Evolutionary conservation across 2,888 invertebrate species (phyloP).

Genomic region (Phorcus lineatus): DNA sequence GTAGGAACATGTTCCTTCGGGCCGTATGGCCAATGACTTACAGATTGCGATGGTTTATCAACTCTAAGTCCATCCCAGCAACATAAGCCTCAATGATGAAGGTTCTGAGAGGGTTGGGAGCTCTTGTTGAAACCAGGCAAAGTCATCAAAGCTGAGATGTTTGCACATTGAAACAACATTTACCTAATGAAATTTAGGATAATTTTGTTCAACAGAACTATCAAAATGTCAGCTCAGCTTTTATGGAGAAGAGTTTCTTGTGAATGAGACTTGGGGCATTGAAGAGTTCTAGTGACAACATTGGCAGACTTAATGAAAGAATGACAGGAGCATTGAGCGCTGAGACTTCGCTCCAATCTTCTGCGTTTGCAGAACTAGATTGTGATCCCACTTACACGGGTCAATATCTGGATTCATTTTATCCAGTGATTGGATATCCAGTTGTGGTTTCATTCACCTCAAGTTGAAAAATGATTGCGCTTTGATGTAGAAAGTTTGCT

Average conservation of each 20-base stretch:
- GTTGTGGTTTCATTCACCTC: conserved; percentile 9
- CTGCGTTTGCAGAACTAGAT: not conserved
- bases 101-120: no score
- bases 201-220: not conserved
- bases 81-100: no score
- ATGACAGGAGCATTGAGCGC: not conserved
- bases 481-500: conserved; percentile 17
- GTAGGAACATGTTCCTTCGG: no score
- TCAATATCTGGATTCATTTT: not conserved
- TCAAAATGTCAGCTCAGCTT: no score
- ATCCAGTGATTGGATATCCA: not conserved
- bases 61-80: no score
- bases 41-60: no score
- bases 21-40: no score
- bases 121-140: no score
- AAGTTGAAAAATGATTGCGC: conserved; percentile 1
- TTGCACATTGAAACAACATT: not conserved
- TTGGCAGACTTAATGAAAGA: not conserved
- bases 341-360: no score
- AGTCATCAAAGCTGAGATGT: not conserved
- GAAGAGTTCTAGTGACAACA: not conserved
- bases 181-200: conserved; percentile 9
- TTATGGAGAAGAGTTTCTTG: no score
- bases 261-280: no score
- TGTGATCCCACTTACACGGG: conserved; percentile 1